phyloP scores from a whole-genome alignment of 2,888 invertebrate genomes.

The Erebia epiphron region DNA sequence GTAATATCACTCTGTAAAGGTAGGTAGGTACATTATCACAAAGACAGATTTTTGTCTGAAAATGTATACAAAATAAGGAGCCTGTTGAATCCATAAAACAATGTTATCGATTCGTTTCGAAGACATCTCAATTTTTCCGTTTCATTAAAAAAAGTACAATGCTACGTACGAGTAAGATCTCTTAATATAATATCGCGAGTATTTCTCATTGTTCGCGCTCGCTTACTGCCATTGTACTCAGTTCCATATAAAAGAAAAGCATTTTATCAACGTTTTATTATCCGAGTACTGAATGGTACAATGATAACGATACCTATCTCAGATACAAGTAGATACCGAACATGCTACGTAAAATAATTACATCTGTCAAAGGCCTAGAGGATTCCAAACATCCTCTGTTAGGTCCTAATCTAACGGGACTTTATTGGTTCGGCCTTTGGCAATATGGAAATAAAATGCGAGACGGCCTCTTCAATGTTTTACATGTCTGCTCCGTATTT shows the following conservation, averaged over 20 bases:
- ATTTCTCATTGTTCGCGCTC: slow-evolving; percentile 8
- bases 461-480: slow-evolving; percentile 46
- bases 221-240: background rate
- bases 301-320: background rate
- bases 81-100: background rate
- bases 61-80: background rate
- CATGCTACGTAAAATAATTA: slow-evolving; percentile 43
- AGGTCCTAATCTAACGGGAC: slow-evolving; percentile 60
- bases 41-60: too few relatives aligned
- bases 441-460: slow-evolving; percentile 49
- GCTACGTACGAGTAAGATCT: background rate
- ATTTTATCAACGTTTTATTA: slow-evolving; percentile 8
- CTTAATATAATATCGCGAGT: slow-evolving; percentile 1
- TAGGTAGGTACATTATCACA: too few relatives aligned
- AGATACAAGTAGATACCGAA: background rate
- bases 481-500: slow-evolving; percentile 48
- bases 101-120: background rate
- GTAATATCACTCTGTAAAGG: too few relatives aligned
- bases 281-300: background rate
- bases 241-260: slow-evolving; percentile 4
- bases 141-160: background rate
- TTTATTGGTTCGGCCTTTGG: slow-evolving; percentile 60
- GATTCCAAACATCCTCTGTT: slow-evolving; percentile 59
- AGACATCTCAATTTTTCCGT: background rate
- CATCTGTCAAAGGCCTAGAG: slow-evolving; percentile 50